Conservation (phyloP, 2,113 vertebrate genomes). For the Chiloscyllium plagiosum region DNA sequence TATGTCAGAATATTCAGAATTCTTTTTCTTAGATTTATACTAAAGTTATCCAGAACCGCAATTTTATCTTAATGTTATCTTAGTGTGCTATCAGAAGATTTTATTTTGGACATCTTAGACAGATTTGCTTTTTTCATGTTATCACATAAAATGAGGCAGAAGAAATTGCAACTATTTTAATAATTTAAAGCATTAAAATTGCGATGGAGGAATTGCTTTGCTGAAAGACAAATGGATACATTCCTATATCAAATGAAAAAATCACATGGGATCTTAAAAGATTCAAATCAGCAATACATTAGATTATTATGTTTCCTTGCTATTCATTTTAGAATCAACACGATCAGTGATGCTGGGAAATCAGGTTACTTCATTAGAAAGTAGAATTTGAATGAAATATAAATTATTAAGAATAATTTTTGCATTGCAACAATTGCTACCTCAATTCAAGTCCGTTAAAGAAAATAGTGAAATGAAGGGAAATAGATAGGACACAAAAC, state of each 20-base stretch:
- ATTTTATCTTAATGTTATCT: not conserved
- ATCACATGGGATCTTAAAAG: not conserved
- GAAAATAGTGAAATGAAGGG: not conserved
- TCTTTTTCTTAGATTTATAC: not conserved
- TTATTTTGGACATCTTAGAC: not conserved
- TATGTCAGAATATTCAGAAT: not conserved
- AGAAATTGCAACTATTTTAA: not conserved
- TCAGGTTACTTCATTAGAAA: not conserved
- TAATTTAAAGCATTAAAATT: not conserved
- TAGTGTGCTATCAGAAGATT: not conserved
- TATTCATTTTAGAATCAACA: conserved; percentile 24
- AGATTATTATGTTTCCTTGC: not conserved
- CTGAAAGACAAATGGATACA: not conserved
- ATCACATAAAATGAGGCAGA: not conserved
- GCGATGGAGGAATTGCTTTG: not conserved
- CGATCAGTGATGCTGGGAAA: not conserved
- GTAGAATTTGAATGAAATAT: not conserved
- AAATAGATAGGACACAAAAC: not conserved
- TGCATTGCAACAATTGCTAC: not conserved
- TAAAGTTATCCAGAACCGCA: not conserved
- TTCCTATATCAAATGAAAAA: not conserved
- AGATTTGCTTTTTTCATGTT: not conserved
- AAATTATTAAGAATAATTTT: conserved; percentile 17
- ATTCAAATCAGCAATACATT: not conserved
- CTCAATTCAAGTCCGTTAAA: not conserved